Evolutionary conservation across 1,140 invertebrate genomes (phyloP), one percentile per base, ranked within the genome.

Genomic region (Onthophagus taurus): DNA sequence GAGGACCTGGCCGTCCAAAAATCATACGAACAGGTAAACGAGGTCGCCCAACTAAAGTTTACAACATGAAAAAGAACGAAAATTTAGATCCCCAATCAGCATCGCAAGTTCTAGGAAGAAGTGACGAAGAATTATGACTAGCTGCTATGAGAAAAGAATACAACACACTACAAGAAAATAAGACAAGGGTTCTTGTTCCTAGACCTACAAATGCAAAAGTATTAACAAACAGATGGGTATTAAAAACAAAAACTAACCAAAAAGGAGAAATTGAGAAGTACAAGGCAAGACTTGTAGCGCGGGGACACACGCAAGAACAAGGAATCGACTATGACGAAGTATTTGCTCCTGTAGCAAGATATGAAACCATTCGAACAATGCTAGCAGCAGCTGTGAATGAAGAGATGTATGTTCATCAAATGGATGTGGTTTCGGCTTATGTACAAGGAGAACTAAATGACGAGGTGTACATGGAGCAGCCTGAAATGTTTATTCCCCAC

Each of bases 201-300:
- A 20, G 14, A 41, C 37, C 37, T 12, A 4, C 31, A 21, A 29
- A 31, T 21, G 16, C 13, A 16, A 41, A 33, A 23, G n/a, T 41
- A 4, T 13, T 46, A 23, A 17, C 19, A 19, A 31, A 20, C 24
- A 23, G 31, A 12, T 39, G 29, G 36, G 44, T 46, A 13, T n/a
- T n/a, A n/a, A n/a, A n/a, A n/a, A n/a, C n/a, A n/a, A 65, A 65
- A 46, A 11, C 23, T 31, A 14, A 23, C 20, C 6, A 29, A 39
- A 21, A 36, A 21, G 44, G 44, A 17, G n/a, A 38, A 5, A 13
- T 26, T 1, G 18, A 19, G 3, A 44, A 47, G 34, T 54, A 54
- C 47, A 68, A 67, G 50, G 61, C 62, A 6, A 44, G 60, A 33
- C 45, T 67, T 14, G 66, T 70, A 5, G 63, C 61, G 2, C 55